Evolutionary conservation across 2,888 invertebrate species (phyloP).

Genomic region (Prosapia bicincta): DNA sequence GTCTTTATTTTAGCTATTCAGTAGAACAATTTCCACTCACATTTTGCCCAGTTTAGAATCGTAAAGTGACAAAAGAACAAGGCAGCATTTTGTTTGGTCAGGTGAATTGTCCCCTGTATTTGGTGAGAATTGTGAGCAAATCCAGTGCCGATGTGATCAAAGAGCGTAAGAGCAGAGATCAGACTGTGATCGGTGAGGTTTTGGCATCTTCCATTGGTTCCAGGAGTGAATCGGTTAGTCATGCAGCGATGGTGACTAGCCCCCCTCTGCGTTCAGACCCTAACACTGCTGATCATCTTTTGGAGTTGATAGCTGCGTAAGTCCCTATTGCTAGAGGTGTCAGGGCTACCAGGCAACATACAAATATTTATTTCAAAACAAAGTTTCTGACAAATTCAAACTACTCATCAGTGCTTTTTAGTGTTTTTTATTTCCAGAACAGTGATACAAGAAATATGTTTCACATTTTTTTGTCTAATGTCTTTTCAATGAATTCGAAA

Average conservation of each 20-base stretch:
- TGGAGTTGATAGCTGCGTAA: conserved; percentile 80
- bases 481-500: too few relatives aligned
- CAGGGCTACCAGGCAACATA: neutral
- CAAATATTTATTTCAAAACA: too few relatives aligned
- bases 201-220: conserved; percentile 72
- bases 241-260: conserved; percentile 68
- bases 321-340: conserved; percentile 39
- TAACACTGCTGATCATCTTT: conserved; percentile 76
- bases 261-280: conserved; percentile 91
- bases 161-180: conserved; percentile 57
- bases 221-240: conserved; percentile 35
- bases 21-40: neutral
- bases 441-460: too few relatives aligned
- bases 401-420: too few relatives aligned
- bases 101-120: conserved; percentile 87
- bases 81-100: conserved; percentile 49
- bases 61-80: neutral
- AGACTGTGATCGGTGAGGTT: conserved; percentile 84
- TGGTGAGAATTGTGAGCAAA: conserved; percentile 96
- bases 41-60: neutral
- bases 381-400: too few relatives aligned
- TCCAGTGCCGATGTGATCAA: conserved; percentile 78
- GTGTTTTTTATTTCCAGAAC: too few relatives aligned
- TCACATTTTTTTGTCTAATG: too few relatives aligned
- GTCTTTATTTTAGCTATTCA: too few relatives aligned